phyloP scores from a whole-genome alignment of 1,140 invertebrate species.

The Trichonephila inaurata region DNA sequence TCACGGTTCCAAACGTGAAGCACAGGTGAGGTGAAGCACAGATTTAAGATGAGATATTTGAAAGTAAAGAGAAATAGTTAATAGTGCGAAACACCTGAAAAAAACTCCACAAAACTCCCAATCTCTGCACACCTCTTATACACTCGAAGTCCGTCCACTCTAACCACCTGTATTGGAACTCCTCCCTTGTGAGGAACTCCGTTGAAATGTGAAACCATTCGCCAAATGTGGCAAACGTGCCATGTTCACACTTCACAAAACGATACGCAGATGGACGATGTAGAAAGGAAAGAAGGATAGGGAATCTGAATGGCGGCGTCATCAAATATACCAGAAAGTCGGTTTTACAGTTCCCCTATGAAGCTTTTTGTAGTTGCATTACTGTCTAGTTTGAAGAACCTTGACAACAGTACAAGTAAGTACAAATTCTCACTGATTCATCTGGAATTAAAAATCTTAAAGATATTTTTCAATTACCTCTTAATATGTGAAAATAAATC shows the following conservation, averaged over 20 bases:
- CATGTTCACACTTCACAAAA: background rate
- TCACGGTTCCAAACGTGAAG: no score
- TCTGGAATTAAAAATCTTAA: background rate
- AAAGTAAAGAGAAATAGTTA: no score
- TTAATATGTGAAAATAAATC: no score
- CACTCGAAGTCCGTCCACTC: background rate
- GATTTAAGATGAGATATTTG: no score
- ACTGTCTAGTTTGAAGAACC: conserved; percentile 64
- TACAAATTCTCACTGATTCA: background rate
- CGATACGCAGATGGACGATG: conserved; percentile 27
- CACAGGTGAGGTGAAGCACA: no score
- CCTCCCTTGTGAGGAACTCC: no score
- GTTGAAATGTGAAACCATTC: background rate
- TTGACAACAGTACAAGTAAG: conserved; percentile 74
- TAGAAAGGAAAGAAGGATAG: background rate
- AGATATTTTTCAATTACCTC: background rate
- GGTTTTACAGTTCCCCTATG: conserved; percentile 73
- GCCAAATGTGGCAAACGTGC: conserved; percentile 68
- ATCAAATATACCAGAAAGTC: conserved; percentile 62
- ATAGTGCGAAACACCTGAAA: no score
- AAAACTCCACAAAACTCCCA: no score
- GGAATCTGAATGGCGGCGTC: conserved; percentile 56
- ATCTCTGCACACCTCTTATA: no score
- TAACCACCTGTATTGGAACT: background rate
- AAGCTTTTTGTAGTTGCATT: conserved; percentile 73